phyloP scores from a whole-genome alignment of 2,888 invertebrate species.

The Netelia fuscicornis region DNA sequence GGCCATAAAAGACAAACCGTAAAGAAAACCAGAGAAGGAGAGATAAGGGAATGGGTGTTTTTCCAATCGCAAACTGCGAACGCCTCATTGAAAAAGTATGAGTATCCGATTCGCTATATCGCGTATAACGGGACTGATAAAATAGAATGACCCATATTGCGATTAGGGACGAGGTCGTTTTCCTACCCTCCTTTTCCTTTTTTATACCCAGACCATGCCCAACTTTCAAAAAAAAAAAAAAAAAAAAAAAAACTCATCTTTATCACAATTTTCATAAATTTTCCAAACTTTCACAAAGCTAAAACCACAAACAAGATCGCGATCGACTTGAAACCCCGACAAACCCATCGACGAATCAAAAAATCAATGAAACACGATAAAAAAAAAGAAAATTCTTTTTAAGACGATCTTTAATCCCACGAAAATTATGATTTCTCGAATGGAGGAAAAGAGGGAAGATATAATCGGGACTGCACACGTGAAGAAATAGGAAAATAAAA shows the following conservation, averaged over 20 bases:
- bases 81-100: constrained; percentile 41
- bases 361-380: too few relatives aligned
- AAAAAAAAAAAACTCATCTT: not conserved
- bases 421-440: not conserved
- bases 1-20: constrained; percentile 38
- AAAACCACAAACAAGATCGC: too few relatives aligned
- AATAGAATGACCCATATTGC: constrained; percentile 25
- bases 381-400: too few relatives aligned
- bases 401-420: not conserved
- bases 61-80: not conserved
- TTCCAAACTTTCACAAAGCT: too few relatives aligned
- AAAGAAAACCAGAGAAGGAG: constrained; percentile 38
- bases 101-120: constrained; percentile 22
- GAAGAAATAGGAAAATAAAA: not conserved
- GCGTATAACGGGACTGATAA: constrained; percentile 25
- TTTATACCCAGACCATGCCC: not conserved
- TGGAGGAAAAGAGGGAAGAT: not conserved
- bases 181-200: not conserved
- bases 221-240: not conserved
- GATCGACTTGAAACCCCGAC: too few relatives aligned
- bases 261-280: not conserved
- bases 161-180: constrained; percentile 8
- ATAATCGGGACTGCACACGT: not conserved
- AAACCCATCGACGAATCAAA: too few relatives aligned
- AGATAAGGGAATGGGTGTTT: constrained; percentile 26